Conservation (phyloP, 2,113 vertebrate genomes). For the Merops nubicus region DNA sequence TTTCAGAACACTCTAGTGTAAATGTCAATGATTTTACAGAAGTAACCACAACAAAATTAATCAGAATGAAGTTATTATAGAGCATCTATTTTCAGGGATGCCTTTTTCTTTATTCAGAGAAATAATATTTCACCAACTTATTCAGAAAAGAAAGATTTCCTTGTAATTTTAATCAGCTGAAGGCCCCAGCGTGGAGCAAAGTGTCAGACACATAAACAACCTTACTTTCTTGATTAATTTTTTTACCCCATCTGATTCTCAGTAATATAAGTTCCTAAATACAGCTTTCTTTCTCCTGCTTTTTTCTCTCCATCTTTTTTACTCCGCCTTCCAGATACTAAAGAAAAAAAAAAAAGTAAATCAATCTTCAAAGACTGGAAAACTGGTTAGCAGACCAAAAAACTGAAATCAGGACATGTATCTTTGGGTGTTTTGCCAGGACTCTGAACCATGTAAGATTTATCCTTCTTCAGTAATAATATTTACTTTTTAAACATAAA, state of each 20-base stretch:
- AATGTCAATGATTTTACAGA: neutral
- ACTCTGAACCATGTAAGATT: neutral
- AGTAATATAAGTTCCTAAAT: neutral
- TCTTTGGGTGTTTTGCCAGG: neutral
- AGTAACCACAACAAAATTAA: neutral
- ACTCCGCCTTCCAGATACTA: neutral
- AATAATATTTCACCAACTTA: neutral
- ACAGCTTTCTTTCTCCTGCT: rapidly evolving
- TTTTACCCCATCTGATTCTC: neutral
- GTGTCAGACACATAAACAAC: neutral
- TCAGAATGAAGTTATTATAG: neutral
- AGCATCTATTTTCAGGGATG: neutral
- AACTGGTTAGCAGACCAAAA: neutral
- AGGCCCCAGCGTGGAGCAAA: neutral
- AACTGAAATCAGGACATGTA: neutral
- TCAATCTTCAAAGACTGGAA: neutral
- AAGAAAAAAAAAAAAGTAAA: neutral
- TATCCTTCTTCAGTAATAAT: neutral
- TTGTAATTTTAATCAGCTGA: neutral
- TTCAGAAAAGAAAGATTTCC: neutral
- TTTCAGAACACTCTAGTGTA: neutral
- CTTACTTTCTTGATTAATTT: neutral
- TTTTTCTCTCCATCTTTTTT: neutral
- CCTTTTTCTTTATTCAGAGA: neutral
- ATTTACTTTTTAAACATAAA: neutral